A percentile compares a stretch with the other conserved stretches of the same genome.
phyloP scores from a whole-genome alignment of 2,797 vertebrate genomes.

The Sebastes iracundus region DNA sequence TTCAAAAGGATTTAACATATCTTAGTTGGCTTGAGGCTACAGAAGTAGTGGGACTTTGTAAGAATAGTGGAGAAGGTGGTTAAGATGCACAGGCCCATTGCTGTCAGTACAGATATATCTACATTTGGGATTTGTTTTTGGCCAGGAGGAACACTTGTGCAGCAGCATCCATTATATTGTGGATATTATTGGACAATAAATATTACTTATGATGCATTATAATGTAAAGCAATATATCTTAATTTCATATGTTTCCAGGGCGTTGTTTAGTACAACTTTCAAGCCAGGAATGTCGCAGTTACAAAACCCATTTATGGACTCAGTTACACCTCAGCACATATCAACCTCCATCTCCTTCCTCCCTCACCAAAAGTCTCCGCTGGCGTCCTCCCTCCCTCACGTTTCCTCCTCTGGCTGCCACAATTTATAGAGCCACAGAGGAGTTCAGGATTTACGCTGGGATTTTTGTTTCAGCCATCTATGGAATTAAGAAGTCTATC shows the following conservation, averaged over 20 bases:
- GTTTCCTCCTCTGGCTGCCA: constrained; percentile 44
- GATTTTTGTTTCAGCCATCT: constrained; percentile 96
- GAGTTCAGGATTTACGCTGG: constrained; percentile 92
- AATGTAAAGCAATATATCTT: neutral
- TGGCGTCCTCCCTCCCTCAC: constrained; percentile 9
- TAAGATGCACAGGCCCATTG: constrained; percentile 46
- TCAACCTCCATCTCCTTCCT: constrained; percentile 11
- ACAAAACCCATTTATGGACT: constrained; percentile 6
- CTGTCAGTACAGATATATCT: constrained; percentile 57
- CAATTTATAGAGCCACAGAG: constrained; percentile 68
- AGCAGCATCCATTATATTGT: neutral
- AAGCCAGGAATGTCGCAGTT: neutral
- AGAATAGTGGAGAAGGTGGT: constrained; percentile 46
- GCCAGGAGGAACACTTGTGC: constrained; percentile 3
- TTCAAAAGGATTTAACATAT: constrained; percentile 69
- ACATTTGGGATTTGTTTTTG: constrained; percentile 26
- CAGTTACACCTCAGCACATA: neutral
- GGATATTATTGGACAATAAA: neutral
- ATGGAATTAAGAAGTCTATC: constrained; percentile 98
- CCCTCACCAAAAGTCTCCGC: constrained; percentile 3
- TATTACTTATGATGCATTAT: neutral
- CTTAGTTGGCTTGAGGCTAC: constrained; percentile 63
- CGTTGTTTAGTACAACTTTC: neutral
- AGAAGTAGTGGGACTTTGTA: constrained; percentile 46
- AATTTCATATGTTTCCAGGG: neutral